Percentiles rank a stretch among this genome's conserved stretches.
phyloP scores from a whole-genome alignment of 2,113 vertebrate species.

The Rhinolophus ferrumequinum region DNA sequence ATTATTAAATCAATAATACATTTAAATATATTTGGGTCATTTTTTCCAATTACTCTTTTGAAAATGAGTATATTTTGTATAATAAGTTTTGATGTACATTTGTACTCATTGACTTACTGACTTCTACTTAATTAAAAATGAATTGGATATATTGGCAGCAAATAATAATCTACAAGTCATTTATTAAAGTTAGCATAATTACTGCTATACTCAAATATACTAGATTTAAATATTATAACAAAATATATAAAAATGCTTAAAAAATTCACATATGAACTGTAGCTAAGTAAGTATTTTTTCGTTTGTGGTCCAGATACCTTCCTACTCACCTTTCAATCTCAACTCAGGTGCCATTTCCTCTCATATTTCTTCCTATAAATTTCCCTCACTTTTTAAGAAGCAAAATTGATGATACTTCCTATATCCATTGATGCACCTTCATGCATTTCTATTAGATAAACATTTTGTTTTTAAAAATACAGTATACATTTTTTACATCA shows the following conservation, averaged over 20 bases:
- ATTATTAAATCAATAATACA: neutral
- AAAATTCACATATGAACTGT: neutral
- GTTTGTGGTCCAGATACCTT: neutral
- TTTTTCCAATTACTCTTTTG: neutral
- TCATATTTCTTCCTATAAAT: neutral
- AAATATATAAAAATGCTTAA: neutral
- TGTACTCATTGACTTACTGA: neutral
- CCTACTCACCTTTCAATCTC: neutral
- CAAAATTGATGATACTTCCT: neutral
- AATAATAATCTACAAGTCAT: neutral
- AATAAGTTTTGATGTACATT: neutral
- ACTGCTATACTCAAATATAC: neutral
- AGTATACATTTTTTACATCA: neutral
- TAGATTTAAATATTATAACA: neutral
- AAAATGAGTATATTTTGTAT: neutral
- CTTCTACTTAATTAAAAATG: neutral
- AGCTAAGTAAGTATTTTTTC: neutral
- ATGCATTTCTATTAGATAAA: neutral
- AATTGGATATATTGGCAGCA: neutral
- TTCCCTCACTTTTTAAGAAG: neutral
- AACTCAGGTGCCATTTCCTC: neutral
- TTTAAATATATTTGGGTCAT: neutral
- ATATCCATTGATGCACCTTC: neutral
- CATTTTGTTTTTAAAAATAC: neutral
- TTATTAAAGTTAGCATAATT: neutral